Percentiles rank a stretch among this genome's conserved stretches.
These are phyloP conservation scores for Trichonephila clavata DNA, from an alignment of 1,140 invertebrate species.

Conservation along the genomic window DNA sequence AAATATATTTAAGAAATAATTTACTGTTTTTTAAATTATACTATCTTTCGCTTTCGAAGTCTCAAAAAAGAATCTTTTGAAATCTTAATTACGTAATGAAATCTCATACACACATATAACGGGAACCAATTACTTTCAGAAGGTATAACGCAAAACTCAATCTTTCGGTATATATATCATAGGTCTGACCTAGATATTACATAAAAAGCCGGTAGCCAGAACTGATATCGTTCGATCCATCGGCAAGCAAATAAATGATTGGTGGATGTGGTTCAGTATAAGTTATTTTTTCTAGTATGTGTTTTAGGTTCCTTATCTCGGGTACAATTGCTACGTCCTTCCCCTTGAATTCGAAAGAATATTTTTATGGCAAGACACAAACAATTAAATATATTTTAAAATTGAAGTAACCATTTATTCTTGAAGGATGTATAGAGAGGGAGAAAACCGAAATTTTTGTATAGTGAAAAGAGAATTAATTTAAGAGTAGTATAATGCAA, in stretches of 20 bases:
- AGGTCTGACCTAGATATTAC: conserved; percentile 9
- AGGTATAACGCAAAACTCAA: not conserved
- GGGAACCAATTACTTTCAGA: not conserved
- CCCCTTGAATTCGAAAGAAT: not conserved
- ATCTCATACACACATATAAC: not conserved
- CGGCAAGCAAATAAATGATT: not conserved
- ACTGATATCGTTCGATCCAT: not conserved
- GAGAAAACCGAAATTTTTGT: no score
- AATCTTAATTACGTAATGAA: conserved; percentile 8
- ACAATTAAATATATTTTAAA: not conserved
- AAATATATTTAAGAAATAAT: not conserved
- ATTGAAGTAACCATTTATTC: no score
- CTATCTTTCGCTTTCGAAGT: no score
- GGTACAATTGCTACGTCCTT: not conserved
- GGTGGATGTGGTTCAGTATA: not conserved
- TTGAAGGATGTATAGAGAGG: no score
- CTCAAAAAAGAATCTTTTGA: not conserved
- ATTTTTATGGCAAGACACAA: not conserved
- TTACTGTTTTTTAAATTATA: not conserved
- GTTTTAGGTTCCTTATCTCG: not conserved
- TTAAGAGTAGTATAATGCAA: no score
- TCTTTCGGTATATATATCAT: not conserved
- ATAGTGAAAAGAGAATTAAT: no score
- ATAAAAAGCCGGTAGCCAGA: not conserved
- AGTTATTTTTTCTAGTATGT: not conserved